A percentile compares a stretch with the other conserved stretches of the same genome.
Evolutionary conservation across 2,113 vertebrate genomes (phyloP).

Genomic region (Takifugu flavidus): DNA sequence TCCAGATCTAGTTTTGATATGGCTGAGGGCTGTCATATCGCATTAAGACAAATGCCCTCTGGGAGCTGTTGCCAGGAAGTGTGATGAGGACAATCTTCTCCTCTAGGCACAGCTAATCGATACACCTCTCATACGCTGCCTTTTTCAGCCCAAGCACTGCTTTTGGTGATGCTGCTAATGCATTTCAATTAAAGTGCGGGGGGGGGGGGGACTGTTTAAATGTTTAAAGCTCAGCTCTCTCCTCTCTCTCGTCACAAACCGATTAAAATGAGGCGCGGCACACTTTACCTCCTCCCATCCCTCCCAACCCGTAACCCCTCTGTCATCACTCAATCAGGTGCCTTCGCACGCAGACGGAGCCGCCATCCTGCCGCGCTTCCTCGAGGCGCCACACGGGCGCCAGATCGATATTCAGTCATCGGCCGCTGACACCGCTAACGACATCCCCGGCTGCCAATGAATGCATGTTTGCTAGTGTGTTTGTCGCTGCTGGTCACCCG

Average conservation of each 20-base stretch:
- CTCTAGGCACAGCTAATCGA: slow-evolving; percentile 57
- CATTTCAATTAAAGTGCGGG: slow-evolving; percentile 52
- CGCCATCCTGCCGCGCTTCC: slow-evolving; percentile 42
- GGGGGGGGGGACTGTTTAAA: not conserved
- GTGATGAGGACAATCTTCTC: slow-evolving; percentile 52
- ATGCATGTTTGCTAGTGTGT: slow-evolving; percentile 29
- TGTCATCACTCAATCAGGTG: slow-evolving; percentile 48
- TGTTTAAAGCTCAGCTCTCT: not conserved
- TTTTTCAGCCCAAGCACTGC: slow-evolving; percentile 38
- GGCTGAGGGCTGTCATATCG: slow-evolving; percentile 56
- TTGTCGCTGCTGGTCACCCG: slow-evolving; percentile 11
- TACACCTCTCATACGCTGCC: slow-evolving; percentile 51
- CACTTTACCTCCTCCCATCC: no score
- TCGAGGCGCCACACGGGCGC: slow-evolving; percentile 34
- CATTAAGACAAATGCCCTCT: slow-evolving; percentile 59
- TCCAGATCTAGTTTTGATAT: slow-evolving; percentile 55
- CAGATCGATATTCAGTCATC: slow-evolving; percentile 69
- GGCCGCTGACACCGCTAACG: slow-evolving; percentile 38
- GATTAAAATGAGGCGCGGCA: no score
- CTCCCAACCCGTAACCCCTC: slow-evolving; percentile 4
- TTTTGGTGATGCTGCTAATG: slow-evolving; percentile 52
- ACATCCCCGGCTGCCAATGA: slow-evolving; percentile 32
- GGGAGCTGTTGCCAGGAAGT: slow-evolving; percentile 52
- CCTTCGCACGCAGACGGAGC: slow-evolving; percentile 37
- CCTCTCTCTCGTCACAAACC: no score